Conservation (phyloP, 92 coral and sea anemone genomes). For the Epizoanthus ramosus region DNA sequence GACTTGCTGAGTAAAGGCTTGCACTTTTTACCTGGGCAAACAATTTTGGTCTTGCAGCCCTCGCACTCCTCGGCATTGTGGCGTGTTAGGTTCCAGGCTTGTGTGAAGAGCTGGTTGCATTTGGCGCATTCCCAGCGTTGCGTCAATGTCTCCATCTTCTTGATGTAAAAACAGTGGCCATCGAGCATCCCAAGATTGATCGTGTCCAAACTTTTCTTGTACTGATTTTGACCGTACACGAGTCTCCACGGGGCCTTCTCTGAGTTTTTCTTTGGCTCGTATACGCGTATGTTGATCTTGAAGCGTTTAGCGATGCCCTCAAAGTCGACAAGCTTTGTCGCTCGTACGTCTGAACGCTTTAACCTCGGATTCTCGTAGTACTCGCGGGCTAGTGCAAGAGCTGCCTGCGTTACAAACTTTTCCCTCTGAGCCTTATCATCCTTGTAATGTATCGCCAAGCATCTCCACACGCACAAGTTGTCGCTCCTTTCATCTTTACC, state of each 20-base stretch:
- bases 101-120: no score
- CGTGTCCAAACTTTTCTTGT: neutral
- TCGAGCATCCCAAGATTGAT: no score
- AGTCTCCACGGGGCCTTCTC: neutral
- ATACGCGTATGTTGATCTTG: neutral
- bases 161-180: conserved; percentile 36
- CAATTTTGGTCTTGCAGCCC: no score
- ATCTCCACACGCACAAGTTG: conserved; percentile 41
- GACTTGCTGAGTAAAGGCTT: no score
- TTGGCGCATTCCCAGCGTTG: no score
- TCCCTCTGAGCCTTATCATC: no score
- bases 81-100: no score
- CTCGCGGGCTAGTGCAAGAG: conserved; percentile 30
- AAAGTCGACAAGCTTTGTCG: conserved; percentile 5
- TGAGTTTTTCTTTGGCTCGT: conserved; percentile 21
- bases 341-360: conserved; percentile 16
- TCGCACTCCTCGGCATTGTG: no score
- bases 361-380: conserved; percentile 1
- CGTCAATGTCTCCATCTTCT: conserved; percentile 7
- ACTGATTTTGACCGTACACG: neutral
- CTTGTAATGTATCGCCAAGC: no score
- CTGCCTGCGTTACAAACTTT: no score
- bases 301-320: neutral
- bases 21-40: no score
- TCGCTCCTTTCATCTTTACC: neutral